Percentiles rank a stretch among this genome's conserved stretches.
phyloP scores from a whole-genome alignment of 2,113 vertebrate genomes.

The Castor canadensis region DNA sequence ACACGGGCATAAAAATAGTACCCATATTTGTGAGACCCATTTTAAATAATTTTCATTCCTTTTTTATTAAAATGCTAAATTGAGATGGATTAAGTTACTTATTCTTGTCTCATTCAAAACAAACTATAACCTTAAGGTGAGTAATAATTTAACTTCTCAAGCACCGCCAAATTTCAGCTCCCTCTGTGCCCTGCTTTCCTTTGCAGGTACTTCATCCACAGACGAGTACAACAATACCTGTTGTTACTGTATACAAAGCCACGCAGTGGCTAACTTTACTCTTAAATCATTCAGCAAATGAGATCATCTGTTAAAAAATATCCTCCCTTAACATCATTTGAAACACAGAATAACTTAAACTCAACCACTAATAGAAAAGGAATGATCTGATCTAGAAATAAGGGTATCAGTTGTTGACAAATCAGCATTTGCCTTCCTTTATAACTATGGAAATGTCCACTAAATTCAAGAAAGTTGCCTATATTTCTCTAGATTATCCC shows the following conservation, averaged over 20 bases:
- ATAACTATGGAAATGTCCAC: neutral
- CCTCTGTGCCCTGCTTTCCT: neutral
- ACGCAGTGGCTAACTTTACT: constrained; percentile 74
- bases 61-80: constrained; percentile 80
- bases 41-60: constrained; percentile 72
- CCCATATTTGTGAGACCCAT: constrained; percentile 81
- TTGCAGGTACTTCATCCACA: neutral
- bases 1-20: constrained; percentile 85
- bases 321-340: constrained; percentile 32
- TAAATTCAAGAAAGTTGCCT: neutral
- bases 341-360: constrained; percentile 49
- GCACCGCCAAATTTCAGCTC: neutral
- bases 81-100: constrained; percentile 74
- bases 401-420: neutral
- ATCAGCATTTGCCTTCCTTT: constrained; percentile 19
- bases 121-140: neutral
- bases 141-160: neutral
- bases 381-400: constrained; percentile 43
- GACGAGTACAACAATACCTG: neutral
- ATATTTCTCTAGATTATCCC: neutral
- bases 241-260: constrained; percentile 60
- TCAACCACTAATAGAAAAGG: constrained; percentile 49
- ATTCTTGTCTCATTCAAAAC: constrained; percentile 71
- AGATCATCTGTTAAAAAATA: constrained; percentile 44
- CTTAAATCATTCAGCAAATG: constrained; percentile 71